A percentile compares a stretch with the other conserved stretches of the same genome.
Evolutionary conservation across 1,140 invertebrate genomes (phyloP).

Genomic region (Andrena cerasifolii): DNA sequence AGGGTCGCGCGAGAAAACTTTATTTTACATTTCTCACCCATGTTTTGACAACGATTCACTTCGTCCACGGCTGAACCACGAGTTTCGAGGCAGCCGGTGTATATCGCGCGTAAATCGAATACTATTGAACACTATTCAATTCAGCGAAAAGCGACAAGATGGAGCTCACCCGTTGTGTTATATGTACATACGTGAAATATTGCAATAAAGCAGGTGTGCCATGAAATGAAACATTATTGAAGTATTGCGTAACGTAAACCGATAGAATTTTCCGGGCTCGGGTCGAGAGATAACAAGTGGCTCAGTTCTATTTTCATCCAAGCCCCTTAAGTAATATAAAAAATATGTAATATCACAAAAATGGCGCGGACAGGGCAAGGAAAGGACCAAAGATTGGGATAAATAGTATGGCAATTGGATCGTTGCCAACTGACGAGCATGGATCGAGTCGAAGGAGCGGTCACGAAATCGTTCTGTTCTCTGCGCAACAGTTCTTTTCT

Average conservation of each 20-base stretch:
- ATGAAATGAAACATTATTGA: constrained; percentile 19
- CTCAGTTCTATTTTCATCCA: constrained; percentile 63
- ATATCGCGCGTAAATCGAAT: constrained; percentile 5
- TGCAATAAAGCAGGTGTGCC: constrained; percentile 24
- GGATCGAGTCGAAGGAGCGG: constrained; percentile 73
- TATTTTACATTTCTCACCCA: background rate
- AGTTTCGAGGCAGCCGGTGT: background rate
- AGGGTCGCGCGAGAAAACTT: background rate
- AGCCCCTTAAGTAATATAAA: constrained; percentile 78
- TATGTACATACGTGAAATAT: constrained; percentile 32
- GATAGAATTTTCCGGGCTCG: constrained; percentile 16
- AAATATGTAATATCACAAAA: constrained; percentile 81
- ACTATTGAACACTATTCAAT: constrained; percentile 38
- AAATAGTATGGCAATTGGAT: constrained; percentile 63
- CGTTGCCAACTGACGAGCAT: constrained; percentile 70
- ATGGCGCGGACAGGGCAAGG: constrained; percentile 75
- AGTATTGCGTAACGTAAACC: background rate
- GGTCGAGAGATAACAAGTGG: constrained; percentile 64
- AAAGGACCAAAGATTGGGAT: constrained; percentile 74
- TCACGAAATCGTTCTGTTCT: constrained; percentile 63
- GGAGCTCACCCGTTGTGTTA: constrained; percentile 12
- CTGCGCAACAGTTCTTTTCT: constrained; percentile 31
- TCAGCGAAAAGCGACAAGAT: constrained; percentile 36
- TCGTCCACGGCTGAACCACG: too few species aligned
- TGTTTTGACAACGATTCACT: too few species aligned